phyloP scores from a whole-genome alignment of 2,113 vertebrate genomes.

The Semnornis frantzii region DNA sequence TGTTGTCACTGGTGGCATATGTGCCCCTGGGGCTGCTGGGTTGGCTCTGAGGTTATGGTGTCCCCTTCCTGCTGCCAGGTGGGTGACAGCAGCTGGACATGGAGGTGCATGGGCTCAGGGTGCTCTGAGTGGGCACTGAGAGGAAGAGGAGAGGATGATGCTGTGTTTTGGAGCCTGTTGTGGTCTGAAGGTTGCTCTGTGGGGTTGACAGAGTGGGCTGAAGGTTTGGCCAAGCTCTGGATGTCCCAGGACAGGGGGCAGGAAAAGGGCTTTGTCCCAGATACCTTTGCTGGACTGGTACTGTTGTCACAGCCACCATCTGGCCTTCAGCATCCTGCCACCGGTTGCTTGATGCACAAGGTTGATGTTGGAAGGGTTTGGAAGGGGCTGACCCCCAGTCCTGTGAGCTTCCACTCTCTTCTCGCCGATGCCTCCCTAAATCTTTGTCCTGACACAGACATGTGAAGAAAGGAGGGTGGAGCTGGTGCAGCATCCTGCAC shows the following conservation, averaged over 20 bases:
- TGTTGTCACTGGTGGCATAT: neutral
- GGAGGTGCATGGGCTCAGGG: fast-evolving
- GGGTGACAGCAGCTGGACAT: fast-evolving
- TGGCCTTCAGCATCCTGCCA: neutral
- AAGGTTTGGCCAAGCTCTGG: neutral
- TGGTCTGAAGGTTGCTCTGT: neutral
- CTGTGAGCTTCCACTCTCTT: neutral
- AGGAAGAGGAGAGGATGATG: neutral
- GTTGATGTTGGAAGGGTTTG: neutral
- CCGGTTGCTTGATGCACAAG: neutral
- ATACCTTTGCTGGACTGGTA: neutral
- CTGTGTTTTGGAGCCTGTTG: neutral
- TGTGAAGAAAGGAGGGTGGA: conserved; percentile 55
- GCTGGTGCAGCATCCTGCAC: conserved; percentile 45
- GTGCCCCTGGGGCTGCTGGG: neutral
- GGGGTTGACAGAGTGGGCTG: neutral
- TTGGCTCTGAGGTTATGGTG: neutral
- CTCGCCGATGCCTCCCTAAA: neutral
- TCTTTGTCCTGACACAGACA: conserved; percentile 45
- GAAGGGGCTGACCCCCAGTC: neutral
- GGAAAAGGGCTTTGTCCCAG: neutral
- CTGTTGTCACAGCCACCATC: neutral
- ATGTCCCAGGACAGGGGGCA: neutral
- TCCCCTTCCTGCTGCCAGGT: neutral
- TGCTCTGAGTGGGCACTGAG: neutral